Evolutionary conservation across 2,797 vertebrate species (phyloP).

Genomic region (Chelidonichthys spinosus): DNA sequence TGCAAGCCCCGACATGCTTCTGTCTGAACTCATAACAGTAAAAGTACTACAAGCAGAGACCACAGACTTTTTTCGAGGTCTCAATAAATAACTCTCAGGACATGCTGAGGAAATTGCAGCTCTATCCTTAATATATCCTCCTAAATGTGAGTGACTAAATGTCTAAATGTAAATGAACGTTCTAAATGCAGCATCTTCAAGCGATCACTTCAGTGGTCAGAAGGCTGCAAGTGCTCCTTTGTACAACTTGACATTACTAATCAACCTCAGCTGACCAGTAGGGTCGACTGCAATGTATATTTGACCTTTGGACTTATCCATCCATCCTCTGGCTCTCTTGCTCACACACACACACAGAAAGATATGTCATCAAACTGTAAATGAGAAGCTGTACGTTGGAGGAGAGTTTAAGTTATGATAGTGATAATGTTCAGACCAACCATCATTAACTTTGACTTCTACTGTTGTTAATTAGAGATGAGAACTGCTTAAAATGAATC

Average conservation of each 20-base stretch:
- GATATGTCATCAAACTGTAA: not conserved
- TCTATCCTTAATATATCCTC: not conserved
- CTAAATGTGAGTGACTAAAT: not conserved
- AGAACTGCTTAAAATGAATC: not conserved
- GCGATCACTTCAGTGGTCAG: slow-evolving; percentile 2
- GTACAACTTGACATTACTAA: not conserved
- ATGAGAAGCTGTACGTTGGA: not conserved
- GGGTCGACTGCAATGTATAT: not conserved
- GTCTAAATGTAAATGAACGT: slow-evolving; percentile 5
- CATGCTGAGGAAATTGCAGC: not conserved
- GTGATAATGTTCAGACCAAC: not conserved
- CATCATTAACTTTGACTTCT: not conserved
- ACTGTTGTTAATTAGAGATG: not conserved
- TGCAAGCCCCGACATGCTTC: slow-evolving; percentile 52
- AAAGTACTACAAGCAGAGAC: slow-evolving; percentile 11
- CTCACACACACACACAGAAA: no score
- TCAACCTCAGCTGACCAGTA: not conserved
- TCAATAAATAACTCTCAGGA: slow-evolving; percentile 12
- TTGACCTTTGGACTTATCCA: slow-evolving; percentile 18
- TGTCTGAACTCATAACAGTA: not conserved
- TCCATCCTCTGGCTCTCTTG: not conserved
- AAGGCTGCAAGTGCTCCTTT: slow-evolving; percentile 5
- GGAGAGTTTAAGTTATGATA: not conserved
- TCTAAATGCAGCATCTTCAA: not conserved
- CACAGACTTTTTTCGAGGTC: not conserved